Conservation (phyloP, 2,797 vertebrate species). For the Glyptemys insculpta region DNA sequence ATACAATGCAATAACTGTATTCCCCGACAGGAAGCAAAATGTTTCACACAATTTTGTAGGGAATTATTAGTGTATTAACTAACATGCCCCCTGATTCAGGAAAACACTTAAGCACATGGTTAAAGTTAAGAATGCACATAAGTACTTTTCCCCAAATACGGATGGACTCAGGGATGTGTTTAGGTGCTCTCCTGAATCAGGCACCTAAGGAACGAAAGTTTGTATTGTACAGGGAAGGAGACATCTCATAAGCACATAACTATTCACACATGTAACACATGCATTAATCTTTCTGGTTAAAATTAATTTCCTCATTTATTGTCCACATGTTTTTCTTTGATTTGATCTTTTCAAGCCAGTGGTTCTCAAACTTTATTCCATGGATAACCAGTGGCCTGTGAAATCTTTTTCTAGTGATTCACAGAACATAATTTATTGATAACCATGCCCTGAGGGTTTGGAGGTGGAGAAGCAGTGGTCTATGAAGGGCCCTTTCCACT, state of each 20-base stretch:
- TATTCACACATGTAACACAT: not conserved
- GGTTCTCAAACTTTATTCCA: not conserved
- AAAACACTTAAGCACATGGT: not conserved
- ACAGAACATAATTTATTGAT: not conserved
- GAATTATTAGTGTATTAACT: not conserved
- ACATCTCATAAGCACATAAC: not conserved
- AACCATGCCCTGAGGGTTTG: not conserved
- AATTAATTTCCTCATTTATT: fast-evolving
- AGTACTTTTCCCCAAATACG: not conserved
- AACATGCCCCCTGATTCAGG: not conserved
- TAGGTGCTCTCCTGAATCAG: not conserved
- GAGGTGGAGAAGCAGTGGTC: not conserved
- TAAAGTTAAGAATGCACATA: not conserved
- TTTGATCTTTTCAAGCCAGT: not conserved
- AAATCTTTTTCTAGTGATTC: not conserved
- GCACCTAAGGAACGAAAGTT: not conserved
- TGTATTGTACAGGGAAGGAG: not conserved
- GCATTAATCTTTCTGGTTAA: not conserved
- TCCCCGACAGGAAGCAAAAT: not conserved
- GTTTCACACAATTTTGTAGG: not conserved
- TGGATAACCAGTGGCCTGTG: not conserved
- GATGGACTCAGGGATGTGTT: not conserved
- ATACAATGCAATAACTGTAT: not conserved
- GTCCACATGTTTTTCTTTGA: not conserved
- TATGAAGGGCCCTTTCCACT: not conserved